Evolutionary conservation across 2,797 vertebrate species (phyloP).

Genomic region (Oophaga sylvatica): DNA sequence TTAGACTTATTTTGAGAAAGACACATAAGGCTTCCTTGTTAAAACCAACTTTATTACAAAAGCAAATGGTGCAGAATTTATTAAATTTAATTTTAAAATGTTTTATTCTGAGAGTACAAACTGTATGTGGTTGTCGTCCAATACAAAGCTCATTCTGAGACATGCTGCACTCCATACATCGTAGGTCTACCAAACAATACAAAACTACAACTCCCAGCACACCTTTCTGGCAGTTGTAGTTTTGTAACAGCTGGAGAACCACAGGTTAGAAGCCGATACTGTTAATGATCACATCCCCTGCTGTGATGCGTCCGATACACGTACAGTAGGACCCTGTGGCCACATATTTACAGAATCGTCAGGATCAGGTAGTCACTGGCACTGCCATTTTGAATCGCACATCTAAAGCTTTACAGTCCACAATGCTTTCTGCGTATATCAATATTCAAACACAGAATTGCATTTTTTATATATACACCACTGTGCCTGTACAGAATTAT

Average conservation of each 20-base stretch:
- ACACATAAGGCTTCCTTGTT: background rate
- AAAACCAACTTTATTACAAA: conserved; percentile 55
- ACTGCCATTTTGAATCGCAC: background rate
- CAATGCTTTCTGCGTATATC: conserved; percentile 6
- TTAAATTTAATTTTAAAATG: conserved; percentile 21
- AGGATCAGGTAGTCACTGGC: background rate
- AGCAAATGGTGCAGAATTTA: conserved; percentile 30
- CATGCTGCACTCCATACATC: background rate
- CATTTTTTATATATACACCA: background rate
- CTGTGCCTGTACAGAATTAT: conserved; percentile 21
- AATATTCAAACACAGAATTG: background rate
- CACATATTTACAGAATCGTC: background rate
- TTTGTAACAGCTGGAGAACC: background rate
- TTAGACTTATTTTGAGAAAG: background rate
- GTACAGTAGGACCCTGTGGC: background rate
- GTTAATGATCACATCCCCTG: background rate
- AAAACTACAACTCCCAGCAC: background rate
- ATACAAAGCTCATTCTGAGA: background rate
- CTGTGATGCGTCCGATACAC: background rate
- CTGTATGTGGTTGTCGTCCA: too few relatives aligned
- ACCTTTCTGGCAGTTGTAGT: background rate
- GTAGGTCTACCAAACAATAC: too few relatives aligned
- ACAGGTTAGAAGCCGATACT: background rate
- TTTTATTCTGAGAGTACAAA: conserved; percentile 18
- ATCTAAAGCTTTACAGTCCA: background rate